Conservation (phyloP, 2,113 vertebrate species). For the Morone saxatilis region DNA sequence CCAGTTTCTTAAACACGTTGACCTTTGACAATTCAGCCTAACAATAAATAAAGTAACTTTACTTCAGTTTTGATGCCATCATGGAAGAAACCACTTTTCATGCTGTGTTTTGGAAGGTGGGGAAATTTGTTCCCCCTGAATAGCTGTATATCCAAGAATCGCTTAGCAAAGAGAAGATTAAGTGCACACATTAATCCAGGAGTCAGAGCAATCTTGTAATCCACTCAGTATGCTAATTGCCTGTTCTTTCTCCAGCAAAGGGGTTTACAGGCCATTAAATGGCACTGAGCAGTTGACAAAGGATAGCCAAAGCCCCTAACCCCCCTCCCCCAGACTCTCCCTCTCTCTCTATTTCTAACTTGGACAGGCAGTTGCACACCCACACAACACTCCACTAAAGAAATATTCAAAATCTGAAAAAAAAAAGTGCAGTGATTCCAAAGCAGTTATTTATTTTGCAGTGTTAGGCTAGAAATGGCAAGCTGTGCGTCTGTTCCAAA, state of each 20-base stretch:
- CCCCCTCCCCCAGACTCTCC: slow-evolving; percentile 41
- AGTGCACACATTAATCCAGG: slow-evolving; percentile 85
- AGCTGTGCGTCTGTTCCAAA: slow-evolving; percentile 9
- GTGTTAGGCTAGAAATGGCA: slow-evolving; percentile 1
- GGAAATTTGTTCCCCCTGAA: slow-evolving; percentile 67
- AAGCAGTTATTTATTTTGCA: slow-evolving; percentile 43
- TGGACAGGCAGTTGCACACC: slow-evolving; percentile 66
- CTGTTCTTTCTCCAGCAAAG: slow-evolving; percentile 81
- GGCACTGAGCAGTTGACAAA: slow-evolving; percentile 83
- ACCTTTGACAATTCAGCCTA: background rate
- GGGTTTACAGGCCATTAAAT: slow-evolving; percentile 84
- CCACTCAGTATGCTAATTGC: slow-evolving; percentile 85
- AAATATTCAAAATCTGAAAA: slow-evolving; percentile 40
- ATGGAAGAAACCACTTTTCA: slow-evolving; percentile 27
- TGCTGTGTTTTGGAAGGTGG: slow-evolving; percentile 52
- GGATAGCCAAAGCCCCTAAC: slow-evolving; percentile 63
- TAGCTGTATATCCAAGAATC: slow-evolving; percentile 75
- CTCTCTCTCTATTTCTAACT: slow-evolving; percentile 66
- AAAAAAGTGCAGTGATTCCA: slow-evolving; percentile 23
- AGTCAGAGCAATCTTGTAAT: slow-evolving; percentile 84
- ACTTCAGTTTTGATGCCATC: background rate
- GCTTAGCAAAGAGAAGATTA: slow-evolving; percentile 84
- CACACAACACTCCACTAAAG: slow-evolving; percentile 48
- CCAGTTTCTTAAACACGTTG: background rate
- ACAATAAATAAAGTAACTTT: background rate